Base-by-base conservation (phyloP, 2,797 vertebrate species). In the Thripadectes ignobilis region DNA sequence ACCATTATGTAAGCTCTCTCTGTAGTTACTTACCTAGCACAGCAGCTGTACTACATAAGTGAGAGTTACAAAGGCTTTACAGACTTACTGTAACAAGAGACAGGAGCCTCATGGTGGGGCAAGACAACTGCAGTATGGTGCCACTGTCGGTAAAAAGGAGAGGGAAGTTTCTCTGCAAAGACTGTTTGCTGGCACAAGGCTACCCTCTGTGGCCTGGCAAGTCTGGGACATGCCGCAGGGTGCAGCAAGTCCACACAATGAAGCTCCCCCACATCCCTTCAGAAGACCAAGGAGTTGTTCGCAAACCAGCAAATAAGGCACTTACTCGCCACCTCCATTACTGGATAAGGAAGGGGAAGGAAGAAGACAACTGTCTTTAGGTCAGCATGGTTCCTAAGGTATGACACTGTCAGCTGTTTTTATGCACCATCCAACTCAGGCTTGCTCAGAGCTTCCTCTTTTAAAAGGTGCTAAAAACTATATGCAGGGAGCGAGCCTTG, bases 391-490 rank as follows among this genome's bases (percentile, higher is more conserved):
- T 36, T 63, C 36, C n/a, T 51, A 1, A 72, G 69, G 22, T 22
- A n/a, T 1, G 1, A 30, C 75, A 52, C 52, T 24, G 27, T n/a
- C 36, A 43, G 27, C 55, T 58, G 43, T 26, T 54, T 80, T 46
- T 32, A 86, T 29, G 41, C 4, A 32, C 51, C 15, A 39, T 49
- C 29, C 8, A 46, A 21, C 18, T 21, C 0, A 0, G 26, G 23
- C 63, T 79, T 24, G 43, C 43, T 74, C 46, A 41, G n/a, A 59
- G 57, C 29, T 75, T 32, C 46, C 38, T 21, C 46, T 23, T 49
- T 62, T 57, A 51, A 32, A 26, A 63, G 6, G 11, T 12, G 4
- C 30, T 48, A 19, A 41, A 20, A 62, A 10, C 49, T 1, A 14
- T 26, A 58, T 14, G 49, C 23, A 58, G 26, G 41, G 13, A 34